Evolutionary conservation across 37 sponge, comb jelly and placozoan genomes (phyloP).

Genomic region (Lycopodina hypogea): DNA sequence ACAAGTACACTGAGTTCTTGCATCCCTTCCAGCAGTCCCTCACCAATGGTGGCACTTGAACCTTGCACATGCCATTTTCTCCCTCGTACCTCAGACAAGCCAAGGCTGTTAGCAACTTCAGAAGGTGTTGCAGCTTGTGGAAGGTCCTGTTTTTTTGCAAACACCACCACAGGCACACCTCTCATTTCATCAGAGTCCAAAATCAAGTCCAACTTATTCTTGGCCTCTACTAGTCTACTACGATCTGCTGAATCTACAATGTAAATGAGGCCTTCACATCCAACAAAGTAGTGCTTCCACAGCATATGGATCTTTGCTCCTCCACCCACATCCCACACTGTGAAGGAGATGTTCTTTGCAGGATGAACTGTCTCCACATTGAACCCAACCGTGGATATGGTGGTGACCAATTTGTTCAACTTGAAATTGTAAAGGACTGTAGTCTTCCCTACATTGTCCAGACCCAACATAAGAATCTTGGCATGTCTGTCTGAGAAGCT

Average conservation of each 20-base stretch:
- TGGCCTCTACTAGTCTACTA: conserved; percentile 43
- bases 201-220: conserved; percentile 69
- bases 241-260: conserved; percentile 82
- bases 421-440: conserved; percentile 97
- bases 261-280: conserved; percentile 82
- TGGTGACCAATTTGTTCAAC: conserved; percentile 80
- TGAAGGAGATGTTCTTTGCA: conserved; percentile 78
- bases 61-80: conserved; percentile 85
- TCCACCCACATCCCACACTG: conserved; percentile 98
- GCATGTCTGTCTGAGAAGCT: conserved; percentile 48
- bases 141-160: conserved; percentile 92
- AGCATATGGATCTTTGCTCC: conserved; percentile 91
- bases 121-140: conserved; percentile 56
- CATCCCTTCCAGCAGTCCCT: conserved; percentile 73
- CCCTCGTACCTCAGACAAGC: conserved; percentile 44
- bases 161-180: conserved; percentile 74
- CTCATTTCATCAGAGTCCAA: conserved; percentile 67
- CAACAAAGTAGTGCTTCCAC: conserved; percentile 90
- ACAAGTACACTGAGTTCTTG: conserved; percentile 65
- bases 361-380: conserved; percentile 97
- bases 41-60: conserved; percentile 76
- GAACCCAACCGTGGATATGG: conserved; percentile 97
- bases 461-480: conserved; percentile 94
- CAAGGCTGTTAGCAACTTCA: conserved; percentile 62
- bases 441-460: conserved; percentile 97